Conservation (phyloP, 2,888 invertebrate genomes). For the Ornithoptera alexandrae region DNA sequence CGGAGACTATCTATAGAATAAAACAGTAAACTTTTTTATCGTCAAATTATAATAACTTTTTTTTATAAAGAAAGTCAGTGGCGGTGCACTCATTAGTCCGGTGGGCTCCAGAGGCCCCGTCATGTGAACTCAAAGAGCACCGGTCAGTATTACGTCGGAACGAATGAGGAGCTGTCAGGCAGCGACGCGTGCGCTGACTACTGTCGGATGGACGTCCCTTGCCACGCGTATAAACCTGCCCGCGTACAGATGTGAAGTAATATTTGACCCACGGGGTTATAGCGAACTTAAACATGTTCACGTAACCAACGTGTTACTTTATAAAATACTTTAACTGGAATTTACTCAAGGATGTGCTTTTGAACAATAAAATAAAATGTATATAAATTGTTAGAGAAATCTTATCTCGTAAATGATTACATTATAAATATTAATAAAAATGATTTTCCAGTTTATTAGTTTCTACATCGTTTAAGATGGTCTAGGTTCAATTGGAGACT, state of each 20-base stretch:
- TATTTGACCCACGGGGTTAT: conserved; percentile 40
- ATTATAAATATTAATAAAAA: no score
- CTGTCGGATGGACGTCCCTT: conserved; percentile 51
- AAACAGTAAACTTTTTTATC: no score
- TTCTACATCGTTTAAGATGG: no score
- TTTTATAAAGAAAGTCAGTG: conserved; percentile 41
- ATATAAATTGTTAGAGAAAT: no score
- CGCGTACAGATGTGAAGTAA: conserved; percentile 38
- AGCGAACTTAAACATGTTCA: conserved; percentile 21
- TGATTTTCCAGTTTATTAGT: no score
- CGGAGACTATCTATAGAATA: no score
- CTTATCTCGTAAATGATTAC: no score
- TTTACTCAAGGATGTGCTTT: conserved; percentile 13
- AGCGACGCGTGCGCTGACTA: conserved; percentile 62
- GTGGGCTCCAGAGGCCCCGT: conserved; percentile 41
- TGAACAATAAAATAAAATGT: background rate
- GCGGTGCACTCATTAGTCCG: conserved; percentile 42
- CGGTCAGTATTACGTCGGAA: conserved; percentile 67
- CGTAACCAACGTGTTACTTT: conserved; percentile 18
- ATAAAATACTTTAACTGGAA: conserved; percentile 4
- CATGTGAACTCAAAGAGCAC: conserved; percentile 55
- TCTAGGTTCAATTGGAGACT: no score
- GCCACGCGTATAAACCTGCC: conserved; percentile 27
- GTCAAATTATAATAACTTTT: conserved; percentile 24
- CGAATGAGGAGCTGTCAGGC: conserved; percentile 66